Evolutionary conservation across 1,140 invertebrate genomes (phyloP), one percentile per base, ranked within the genome.

Genomic region (Lethocerus indicus): DNA sequence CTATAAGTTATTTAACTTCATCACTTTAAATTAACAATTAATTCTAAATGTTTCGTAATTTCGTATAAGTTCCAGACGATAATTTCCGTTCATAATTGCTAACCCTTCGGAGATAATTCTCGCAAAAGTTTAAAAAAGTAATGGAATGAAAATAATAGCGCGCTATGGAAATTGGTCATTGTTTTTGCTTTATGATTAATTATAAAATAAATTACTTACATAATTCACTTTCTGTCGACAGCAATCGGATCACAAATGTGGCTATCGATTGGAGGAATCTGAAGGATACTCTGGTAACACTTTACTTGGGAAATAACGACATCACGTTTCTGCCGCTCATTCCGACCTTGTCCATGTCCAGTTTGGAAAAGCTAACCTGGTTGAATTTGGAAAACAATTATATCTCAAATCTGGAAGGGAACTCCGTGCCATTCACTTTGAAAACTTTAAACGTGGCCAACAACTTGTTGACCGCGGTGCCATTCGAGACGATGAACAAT

Each of bases 221-320:
- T 9, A 32, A 20, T 37, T 47, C 28, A 42, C 29, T 42, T 51
- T 57, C 57, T 48, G 58, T 46, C 61, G 61, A 27, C 64, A 83
- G 79, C 49, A 83, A 83, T 62, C 71, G 79, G 58, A 71, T 83
- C 20, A 71, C 75, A 1, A 57, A 80, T 9, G 51, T 57, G 50
- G 68, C 74, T 29, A 72, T 74, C 7, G 77, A 84, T 39, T 88
- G 85, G 82, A 75, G 78, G 27, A 71, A 78, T 52, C 69, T 82
- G 52, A 76, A 75, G 60, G 75, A 81, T 40, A 81, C 79, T 2
- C 58, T 88, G 37, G 75, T 76, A 0, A 83, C 81, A 41, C 67
- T 85, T n/a, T 85, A 86, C 57, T 66, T 90, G 18, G 78, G 82
- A 1, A 81, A 83, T 56, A 90, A 90, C 58, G 81, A 84, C 54